Evolutionary conservation across 2,113 vertebrate species (phyloP), one percentile per base, ranked within the genome.

Genomic region (Chloroceryle aenea): DNA sequence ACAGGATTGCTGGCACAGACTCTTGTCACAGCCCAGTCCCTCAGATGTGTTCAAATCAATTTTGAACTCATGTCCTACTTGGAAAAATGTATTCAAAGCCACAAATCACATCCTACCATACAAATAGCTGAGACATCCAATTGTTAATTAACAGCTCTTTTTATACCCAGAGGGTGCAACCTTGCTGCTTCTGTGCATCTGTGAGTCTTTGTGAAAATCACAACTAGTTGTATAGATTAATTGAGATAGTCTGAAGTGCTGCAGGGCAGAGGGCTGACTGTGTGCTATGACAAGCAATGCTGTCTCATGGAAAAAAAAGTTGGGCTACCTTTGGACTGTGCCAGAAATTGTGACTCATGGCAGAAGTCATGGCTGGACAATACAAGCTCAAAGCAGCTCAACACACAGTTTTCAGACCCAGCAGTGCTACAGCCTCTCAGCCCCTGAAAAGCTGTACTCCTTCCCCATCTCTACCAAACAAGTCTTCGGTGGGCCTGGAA

Each of bases 61-160:
- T 84, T 69, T 59, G 30, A 87, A 87, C 56, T 79, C 23, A 3
- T 55, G 56, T 68, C 61, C 73, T 63, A 75, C 62, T 84, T 84
- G 40, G 73, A 79, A 23, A 93, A 93, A 93, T 50, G 22, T 66
- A 93, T 90, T 71, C 67, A 87, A 93, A 76, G 25, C 27, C 62
- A 45, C 73, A 76, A 43, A 75, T 87, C 78, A 75, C 63, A 69
- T 75, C 56, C 56, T 75, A 79, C 45, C 47, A 29, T 50, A 45
- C 45, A 90, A 90, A 69, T 43, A 90, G 50, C 50, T 45, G 52
- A 90, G 62, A 84, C 58, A 87, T 75, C 50, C 73, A 84, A 56
- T 90, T 93, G 80, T 73, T 90, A 90, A 90, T 90, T 84, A 93
- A 90, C 83, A 80, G 27, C 67, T 83, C 81, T 80, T 87, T 71